Base-by-base conservation (phyloP, 1,140 invertebrate genomes). In the Helicoverpa armigera region DNA sequence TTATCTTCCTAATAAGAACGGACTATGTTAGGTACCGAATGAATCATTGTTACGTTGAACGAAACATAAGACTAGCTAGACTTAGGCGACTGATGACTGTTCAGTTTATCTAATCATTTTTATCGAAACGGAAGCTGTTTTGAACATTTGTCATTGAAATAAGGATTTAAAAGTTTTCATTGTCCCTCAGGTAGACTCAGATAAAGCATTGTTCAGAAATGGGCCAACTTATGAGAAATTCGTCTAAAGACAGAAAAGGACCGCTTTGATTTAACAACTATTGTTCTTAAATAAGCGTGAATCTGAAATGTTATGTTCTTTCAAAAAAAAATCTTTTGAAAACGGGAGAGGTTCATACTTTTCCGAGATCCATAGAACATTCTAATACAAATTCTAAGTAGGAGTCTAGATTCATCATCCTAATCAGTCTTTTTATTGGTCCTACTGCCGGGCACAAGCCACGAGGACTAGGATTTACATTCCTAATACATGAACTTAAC, bases 71-170 rank as follows among this genome's bases (percentile, higher is more conserved):
- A 43, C 23, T 43, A 73, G n/a, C 14, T 60, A 61, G 16, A 23
- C 16, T 1, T 18, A 4, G 14, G 43, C 35, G 56, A 23, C 9
- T 50, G 29, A 67, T 77, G 48, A 67, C 43, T 35, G 58, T 54
- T 67, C 23, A 35, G 43, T 61, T 61, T 67, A 76, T 76, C 60
- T 51, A 23, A 63, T 65, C 60, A 31, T 13, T 16, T 72, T 76
- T 14, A 67, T 76, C 75, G 31, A 77, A 77, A 77, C 51, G 75
- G 75, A 77, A 77, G 75, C 75, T 35, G 61, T 35, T 67, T 67
- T 54, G 14, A 54, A 10, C 12, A 16, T 54, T 65, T 67, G 23
- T 77, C 60, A 54, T 43, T 43, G 2, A 7, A 72, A 31, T 69
- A 2, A 50, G 43, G 65, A 43, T 69, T 69, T 16, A 35, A 43